phyloP scores from a whole-genome alignment of 2,113 vertebrate genomes.

The Kobus ellipsiprymnus region DNA sequence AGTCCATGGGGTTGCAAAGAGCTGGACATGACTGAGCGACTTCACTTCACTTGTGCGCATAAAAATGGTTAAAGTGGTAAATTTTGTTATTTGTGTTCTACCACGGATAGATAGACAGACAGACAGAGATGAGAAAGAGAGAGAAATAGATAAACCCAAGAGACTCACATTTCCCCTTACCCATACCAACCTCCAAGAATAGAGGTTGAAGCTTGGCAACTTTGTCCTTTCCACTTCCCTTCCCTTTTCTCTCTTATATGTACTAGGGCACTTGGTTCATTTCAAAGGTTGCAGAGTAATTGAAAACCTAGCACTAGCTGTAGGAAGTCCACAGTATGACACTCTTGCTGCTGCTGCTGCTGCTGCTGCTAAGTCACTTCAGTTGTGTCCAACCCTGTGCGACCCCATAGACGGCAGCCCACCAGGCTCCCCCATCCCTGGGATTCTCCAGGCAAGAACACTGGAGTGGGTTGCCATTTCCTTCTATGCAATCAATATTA shows the following conservation, averaged over 20 bases:
- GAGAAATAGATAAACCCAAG: not conserved
- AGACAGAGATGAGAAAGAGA: not conserved
- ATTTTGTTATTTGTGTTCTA: not conserved
- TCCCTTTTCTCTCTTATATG: not conserved
- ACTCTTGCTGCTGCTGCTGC: not conserved
- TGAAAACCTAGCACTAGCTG: not conserved
- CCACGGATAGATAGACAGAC: not conserved
- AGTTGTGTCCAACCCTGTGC: too few species aligned
- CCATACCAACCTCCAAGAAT: not conserved
- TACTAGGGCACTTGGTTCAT: not conserved
- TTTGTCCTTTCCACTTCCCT: not conserved
- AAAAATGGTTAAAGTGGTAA: not conserved
- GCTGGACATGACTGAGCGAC: accelerated
- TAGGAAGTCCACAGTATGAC: not conserved
- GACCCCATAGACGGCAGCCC: too few species aligned
- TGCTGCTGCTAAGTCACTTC: too few species aligned
- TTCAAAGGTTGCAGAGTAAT: not conserved
- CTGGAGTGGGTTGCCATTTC: too few species aligned
- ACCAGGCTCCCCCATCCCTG: too few species aligned
- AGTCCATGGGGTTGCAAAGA: not conserved
- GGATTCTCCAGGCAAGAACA: too few species aligned
- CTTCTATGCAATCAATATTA: not conserved
- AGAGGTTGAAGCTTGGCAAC: not conserved
- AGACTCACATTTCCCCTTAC: not conserved
- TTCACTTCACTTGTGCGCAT: not conserved